Evolutionary conservation across 2,113 vertebrate species (phyloP), one percentile per base, ranked within the genome.

Genomic region (Cavia aperea): DNA sequence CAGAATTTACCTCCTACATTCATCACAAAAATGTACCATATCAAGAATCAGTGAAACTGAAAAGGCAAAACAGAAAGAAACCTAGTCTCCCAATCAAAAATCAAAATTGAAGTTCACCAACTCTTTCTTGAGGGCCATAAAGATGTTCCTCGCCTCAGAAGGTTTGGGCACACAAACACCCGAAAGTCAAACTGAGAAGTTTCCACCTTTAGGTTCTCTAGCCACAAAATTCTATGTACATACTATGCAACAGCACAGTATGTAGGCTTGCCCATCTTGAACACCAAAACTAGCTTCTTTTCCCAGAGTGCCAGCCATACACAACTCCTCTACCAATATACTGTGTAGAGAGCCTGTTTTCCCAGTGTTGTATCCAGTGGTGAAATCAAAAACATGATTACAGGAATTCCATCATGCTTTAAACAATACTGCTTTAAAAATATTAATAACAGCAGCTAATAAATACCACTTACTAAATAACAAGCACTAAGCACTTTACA

Each of bases 61-160:
- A 68, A 96, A 92, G 46, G 7, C 54, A 93, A 89, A 85, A 77
- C 7, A 75, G 31, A 92, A 88, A 92, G 68, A 91, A 95, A 84
- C 54, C 54, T 63, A 54, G 19, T 60, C 51, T 86, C 92, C 81
- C 43, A 90, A 79, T 36, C 75, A 65, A 90, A 92, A 79, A 62
- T 19, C 21, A 95, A 95, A 83, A 58, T 26, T 56, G 23, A 77
- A 86, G 29, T 81, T 49, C 60, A 85, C 66, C 39, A 60, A 81
- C 81, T 62, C 79, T 75, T 88, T 21, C 89, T 86, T 12, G 29
- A 62, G 68, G 62, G 49, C 46, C 54, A 81, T 62, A 46, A 92
- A 72, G 79, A 73, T 63, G 43, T 81, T 24, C 72, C 36, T 84
- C 43, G 60, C 73, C 43, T 36, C 66, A 39, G 46, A 78, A 21